Base-by-base conservation (phyloP, 2,888 invertebrate genomes). In the Macaria notata region DNA sequence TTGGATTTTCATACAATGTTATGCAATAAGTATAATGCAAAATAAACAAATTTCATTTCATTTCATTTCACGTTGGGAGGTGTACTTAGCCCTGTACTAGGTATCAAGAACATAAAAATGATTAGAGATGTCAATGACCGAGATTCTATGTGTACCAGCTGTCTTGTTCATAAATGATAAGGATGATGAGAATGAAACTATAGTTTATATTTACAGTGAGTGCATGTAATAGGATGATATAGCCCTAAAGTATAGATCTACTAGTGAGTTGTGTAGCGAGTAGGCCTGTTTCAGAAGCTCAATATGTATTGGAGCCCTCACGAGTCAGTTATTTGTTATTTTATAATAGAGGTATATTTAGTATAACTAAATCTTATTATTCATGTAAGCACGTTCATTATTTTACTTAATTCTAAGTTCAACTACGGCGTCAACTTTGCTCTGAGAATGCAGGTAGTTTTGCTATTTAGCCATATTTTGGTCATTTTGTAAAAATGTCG, bases 281-380 rank as follows among this genome's bases (percentile, higher is more conserved):
- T 19, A 41, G 9, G 3, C 41, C 41, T 41, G n/a, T 41, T 41
- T 41, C 9, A 41, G 8, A 48, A 62, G 58, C 61, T 58, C 61
- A 62, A 56, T 53, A 58, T 49, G 52, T 50, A 58, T 54, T 50
- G 9, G 54, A 54, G 54, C 54, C 3, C 43, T 45, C 38, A 45
- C 48, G 41, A 59, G 59, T 59, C 59, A 58, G 58, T 63, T 58
- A 56, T 50, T 63, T 64, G 64, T 64, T 65, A 64, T 62, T n/a
- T 66, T 64, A 61, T 66, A 62, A 44, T 62, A 64, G 62, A 66
- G 64, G 59, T 64, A 62, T 66, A 66, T 66, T 64, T 66, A 66
- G 64, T 62, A 46, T 63, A 61, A 64, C 62, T 64, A 64, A 64
- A 63, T 51, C 38, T 60, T 65, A 54, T 54, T 62, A 62, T 56